Base-by-base conservation (phyloP, 92 coral and sea anemone species). In the Pocillopora meandrina region DNA sequence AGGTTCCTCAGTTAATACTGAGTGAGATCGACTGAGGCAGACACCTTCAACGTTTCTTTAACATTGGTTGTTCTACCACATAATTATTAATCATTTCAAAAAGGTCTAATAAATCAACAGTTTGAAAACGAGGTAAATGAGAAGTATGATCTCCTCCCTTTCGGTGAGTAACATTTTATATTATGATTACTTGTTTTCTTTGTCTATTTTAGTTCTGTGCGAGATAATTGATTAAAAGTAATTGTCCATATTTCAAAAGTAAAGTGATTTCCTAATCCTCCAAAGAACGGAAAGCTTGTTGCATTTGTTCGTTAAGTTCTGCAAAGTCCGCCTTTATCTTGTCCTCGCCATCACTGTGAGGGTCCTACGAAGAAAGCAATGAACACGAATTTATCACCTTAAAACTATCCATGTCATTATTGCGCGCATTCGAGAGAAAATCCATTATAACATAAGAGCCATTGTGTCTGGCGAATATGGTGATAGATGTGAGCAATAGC, bases 221-320 rank as follows among this genome's bases (percentile, higher is more conserved):
- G 60, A 10, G 66, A 26, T 21, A 19, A 47, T 12, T 58, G 9
- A 34, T 42, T 19, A 2, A 61, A 19, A 17, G 13, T 9, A 56
- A 36, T 61, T 33, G 72, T 70, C 47, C n/a, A 20, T 70, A 35
- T 16, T 35, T 70, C 16, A 35, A 61, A 9, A 76, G 21, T 15
- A 58, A 5, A 60, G 21, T 5, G 15, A 14, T 17, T 59, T 79
- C 17, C 88, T 92, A 96, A 79, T 96, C 99, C 83, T 97, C 98
- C 61, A 97, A 75, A 9, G 99, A 92, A 16, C 99, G 99, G 92
- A 96, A 96, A 35, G 92, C 96, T 60, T 94, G 96, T 57, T 96
- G 99, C 93, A 96, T 95, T 85, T 96, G 99, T 72, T 96, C 99
- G 61, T 89, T 90, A 67, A 96, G 91, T 70, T 94, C 98, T 77